Conservation (phyloP, 1,140 invertebrate genomes). For the Coenobita brevimanus region DNA sequence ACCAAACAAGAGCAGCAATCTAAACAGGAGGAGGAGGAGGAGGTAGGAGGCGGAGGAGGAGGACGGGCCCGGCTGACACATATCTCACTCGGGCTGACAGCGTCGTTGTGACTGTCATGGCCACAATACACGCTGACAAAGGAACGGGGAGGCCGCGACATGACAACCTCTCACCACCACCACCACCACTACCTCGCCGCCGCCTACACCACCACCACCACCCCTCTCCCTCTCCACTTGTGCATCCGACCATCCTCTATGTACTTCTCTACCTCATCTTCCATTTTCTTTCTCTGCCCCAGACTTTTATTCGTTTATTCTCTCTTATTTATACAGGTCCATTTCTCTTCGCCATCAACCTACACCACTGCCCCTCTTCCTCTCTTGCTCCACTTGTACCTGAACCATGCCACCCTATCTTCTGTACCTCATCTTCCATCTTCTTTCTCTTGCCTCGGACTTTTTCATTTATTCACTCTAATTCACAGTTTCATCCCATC, state of each 20-base stretch:
- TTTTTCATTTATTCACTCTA: no score
- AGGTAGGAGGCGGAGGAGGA: neutral
- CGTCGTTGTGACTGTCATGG: conserved; percentile 51
- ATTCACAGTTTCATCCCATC: no score
- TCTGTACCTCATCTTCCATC: no score
- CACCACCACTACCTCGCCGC: conserved; percentile 1
- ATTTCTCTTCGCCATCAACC: no score
- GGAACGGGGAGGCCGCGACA: conserved; percentile 18
- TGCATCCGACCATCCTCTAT: neutral
- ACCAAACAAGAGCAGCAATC: neutral
- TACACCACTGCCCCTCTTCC: no score
- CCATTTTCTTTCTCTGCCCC: neutral
- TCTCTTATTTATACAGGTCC: no score
- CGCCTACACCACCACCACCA: neutral
- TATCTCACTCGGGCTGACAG: conserved; percentile 57
- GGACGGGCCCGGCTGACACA: conserved; percentile 32
- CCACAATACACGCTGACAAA: conserved; percentile 53
- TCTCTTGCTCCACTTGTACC: no score
- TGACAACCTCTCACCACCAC: conserved; percentile 30
- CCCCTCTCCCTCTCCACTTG: neutral
- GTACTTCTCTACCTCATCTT: neutral
- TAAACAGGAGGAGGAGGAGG: conserved; percentile 2
- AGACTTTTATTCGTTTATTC: no score
- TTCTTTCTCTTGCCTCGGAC: no score
- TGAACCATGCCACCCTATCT: no score